These are phyloP conservation scores for Balaenoptera acutorostrata DNA, from an alignment of 2,113 vertebrate species.

Conservation along the genomic window DNA sequence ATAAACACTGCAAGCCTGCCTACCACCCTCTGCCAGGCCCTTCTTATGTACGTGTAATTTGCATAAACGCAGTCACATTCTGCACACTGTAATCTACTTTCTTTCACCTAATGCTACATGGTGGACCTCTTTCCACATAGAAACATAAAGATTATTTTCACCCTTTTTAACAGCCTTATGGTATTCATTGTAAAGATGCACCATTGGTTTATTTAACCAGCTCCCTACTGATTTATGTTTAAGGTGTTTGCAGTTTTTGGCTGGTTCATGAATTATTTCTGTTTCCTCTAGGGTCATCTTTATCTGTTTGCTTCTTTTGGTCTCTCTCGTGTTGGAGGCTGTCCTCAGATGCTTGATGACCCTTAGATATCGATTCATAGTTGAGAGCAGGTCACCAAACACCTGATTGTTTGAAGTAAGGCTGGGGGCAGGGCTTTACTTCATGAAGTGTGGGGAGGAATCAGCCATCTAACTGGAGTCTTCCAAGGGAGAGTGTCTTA, in stretches of 20 bases:
- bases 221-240: not conserved
- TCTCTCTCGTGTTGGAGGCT: not conserved
- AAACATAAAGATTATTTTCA: no score
- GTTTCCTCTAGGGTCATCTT: conserved; percentile 17
- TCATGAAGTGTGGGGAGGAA: not conserved
- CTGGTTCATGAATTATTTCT: not conserved
- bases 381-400: not conserved
- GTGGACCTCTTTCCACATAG: not conserved
- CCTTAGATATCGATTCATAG: not conserved
- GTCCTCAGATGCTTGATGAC: not conserved
- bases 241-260: not conserved
- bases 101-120: not conserved
- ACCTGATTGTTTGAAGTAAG: not conserved
- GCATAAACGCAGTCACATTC: not conserved
- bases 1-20: not conserved
- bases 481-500: not conserved
- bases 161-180: not conserved
- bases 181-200: not conserved
- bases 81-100: not conserved
- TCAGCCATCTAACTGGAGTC: not conserved
- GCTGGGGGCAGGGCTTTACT: not conserved
- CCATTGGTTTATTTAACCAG: not conserved
- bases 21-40: not conserved
- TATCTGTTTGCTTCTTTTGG: not conserved
- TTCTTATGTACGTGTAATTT: not conserved